These are phyloP conservation scores for Gambelia wislizenii DNA, from an alignment of 2,797 vertebrate species.

Conservation along the genomic window DNA sequence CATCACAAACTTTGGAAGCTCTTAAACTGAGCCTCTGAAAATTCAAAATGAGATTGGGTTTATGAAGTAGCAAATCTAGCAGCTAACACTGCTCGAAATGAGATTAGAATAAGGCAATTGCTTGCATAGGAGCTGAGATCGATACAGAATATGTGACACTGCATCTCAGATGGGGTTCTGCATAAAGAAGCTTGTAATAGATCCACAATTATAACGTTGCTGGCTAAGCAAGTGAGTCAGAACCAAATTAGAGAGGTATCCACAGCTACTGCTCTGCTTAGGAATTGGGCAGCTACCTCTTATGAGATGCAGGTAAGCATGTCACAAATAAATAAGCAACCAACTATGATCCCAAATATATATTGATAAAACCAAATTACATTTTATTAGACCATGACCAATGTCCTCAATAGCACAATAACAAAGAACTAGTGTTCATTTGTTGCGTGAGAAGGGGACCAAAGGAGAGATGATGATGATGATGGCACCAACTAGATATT, in stretches of 20 bases:
- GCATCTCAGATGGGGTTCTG: constrained; percentile 11
- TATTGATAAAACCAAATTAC: neutral
- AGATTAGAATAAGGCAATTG: constrained; percentile 46
- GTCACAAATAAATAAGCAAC: neutral
- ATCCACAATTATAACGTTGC: constrained; percentile 1
- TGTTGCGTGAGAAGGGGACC: neutral
- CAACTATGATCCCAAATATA: neutral
- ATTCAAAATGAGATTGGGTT: neutral
- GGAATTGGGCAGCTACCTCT: neutral
- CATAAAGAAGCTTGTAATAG: constrained; percentile 22
- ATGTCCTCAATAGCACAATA: neutral
- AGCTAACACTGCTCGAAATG: constrained; percentile 35
- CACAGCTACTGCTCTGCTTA: neutral
- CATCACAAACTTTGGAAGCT: neutral
- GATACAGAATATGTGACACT: constrained; percentile 6
- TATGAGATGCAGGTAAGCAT: neutral
- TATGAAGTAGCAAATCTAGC: constrained; percentile 38
- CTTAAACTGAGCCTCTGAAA: constrained; percentile 4
- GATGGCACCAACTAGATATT: too few species aligned
- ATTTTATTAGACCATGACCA: neutral
- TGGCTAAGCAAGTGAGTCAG: neutral
- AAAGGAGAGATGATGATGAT: too few species aligned
- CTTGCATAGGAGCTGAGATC: neutral
- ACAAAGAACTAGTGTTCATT: neutral
- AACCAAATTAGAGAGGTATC: neutral